Conservation (phyloP, 2,797 vertebrate genomes). For the Darevskia nairensis region DNA sequence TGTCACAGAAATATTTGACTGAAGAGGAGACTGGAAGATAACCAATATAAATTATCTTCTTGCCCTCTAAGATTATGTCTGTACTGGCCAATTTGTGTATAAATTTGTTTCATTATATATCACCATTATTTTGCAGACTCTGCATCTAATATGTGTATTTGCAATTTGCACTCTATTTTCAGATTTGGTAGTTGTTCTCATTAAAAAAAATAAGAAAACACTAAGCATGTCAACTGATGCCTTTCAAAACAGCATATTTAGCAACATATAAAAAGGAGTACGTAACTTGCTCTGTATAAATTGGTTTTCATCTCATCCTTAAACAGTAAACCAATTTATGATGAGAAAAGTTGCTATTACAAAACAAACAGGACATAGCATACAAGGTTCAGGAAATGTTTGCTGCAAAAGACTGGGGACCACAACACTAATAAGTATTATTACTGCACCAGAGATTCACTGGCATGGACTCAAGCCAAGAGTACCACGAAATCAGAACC, state of each 20-base stretch:
- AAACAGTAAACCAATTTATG: background rate
- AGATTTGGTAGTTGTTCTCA: background rate
- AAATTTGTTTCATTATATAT: background rate
- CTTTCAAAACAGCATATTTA: background rate
- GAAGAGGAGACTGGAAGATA: slow-evolving; percentile 6
- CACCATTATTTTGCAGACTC: slow-evolving; percentile 10
- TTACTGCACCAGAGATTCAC: background rate
- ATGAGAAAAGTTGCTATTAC: background rate
- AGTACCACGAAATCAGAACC: background rate
- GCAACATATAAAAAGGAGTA: background rate
- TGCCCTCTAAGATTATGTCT: slow-evolving; percentile 29
- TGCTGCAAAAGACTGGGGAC: background rate
- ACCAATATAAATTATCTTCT: slow-evolving; percentile 24
- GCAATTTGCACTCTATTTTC: background rate
- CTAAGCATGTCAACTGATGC: background rate
- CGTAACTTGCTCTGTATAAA: background rate
- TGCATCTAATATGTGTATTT: slow-evolving; percentile 1
- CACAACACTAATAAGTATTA: background rate
- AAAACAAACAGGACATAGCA: background rate
- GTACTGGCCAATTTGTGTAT: background rate
- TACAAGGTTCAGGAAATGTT: background rate
- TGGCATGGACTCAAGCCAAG: too few relatives aligned
- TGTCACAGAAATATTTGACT: slow-evolving; percentile 30
- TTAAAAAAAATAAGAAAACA: background rate
- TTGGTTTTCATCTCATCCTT: background rate